Base-by-base conservation (phyloP, 2,113 vertebrate genomes). In the Conger conger region DNA sequence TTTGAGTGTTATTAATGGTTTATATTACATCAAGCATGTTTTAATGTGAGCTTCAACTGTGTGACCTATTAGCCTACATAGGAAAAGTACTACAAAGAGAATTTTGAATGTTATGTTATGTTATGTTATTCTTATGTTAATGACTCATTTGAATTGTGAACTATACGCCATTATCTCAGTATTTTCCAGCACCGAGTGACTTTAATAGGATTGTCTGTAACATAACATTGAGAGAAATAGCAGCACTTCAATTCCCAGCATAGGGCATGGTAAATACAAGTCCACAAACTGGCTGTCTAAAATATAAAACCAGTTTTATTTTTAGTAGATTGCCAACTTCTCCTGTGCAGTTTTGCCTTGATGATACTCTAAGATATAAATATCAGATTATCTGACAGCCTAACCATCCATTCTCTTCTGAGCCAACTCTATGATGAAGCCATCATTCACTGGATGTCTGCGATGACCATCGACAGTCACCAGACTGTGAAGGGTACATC, bases 401-500 rank as follows among this genome's bases (percentile, higher is more conserved):
- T 95, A 96, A 93, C 94, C 94, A 94, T 94, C 94, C 91, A 94
- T 96, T 95, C 94, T 92, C 95, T 95, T 94, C 93, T 93, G 93
- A 96, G 95, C 94, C 94, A 95, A 92, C 93, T 95, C 95, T 96
- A 95, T 97, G 96, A 97, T 98, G 96, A 96, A 97, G 95, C 94
- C 96, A 99, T 99, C 95, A 94, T 94, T 99, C 97, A 98, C 95
- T 93, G 87, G 85, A 84, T 94, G 97, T 97, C 96, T 95, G 89
- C 95, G 90, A 88, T 94, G 94, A 95, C 95, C 86, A 92, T 92
- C 94, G 95, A 95, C 94, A 95, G 92, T 91, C 92, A 91, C 88
- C 93, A 94, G 95, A 95, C 96, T 96, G 96, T 97, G 97, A 99
- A 97, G 97, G 96, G 96, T 97, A 97, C 92, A 95, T 96, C 96